Conservation (phyloP, 2,888 invertebrate species). For the Idaea dimidiata region DNA sequence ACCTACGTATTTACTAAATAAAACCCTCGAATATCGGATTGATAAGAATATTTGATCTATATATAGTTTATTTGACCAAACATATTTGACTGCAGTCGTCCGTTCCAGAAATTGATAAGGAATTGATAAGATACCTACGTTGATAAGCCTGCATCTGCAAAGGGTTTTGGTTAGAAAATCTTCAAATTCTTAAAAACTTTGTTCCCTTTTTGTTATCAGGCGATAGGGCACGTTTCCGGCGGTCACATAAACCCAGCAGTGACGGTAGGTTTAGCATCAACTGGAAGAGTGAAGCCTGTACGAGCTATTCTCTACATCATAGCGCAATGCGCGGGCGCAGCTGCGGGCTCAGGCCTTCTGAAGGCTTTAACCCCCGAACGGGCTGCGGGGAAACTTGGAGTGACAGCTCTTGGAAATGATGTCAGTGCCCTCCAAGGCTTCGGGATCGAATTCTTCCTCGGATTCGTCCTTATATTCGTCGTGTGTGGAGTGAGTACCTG, state of each 20-base stretch:
- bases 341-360: slow-evolving; percentile 88
- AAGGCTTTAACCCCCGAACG: slow-evolving; percentile 86
- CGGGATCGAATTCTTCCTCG: slow-evolving; percentile 94
- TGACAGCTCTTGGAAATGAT: slow-evolving; percentile 82
- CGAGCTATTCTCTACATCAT: slow-evolving; percentile 90
- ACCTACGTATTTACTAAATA: not conserved
- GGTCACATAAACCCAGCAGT: slow-evolving; percentile 97
- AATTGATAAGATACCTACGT: not conserved
- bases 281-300: slow-evolving; percentile 88
- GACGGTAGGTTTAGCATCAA: slow-evolving; percentile 88
- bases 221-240: slow-evolving; percentile 93
- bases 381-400: slow-evolving; percentile 83
- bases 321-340: slow-evolving; percentile 90
- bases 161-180: not conserved
- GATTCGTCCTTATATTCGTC: slow-evolving; percentile 92
- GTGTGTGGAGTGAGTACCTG: slow-evolving; percentile 88
- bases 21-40: not conserved
- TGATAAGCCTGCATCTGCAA: not conserved
- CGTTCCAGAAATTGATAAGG: not conserved
- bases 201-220: slow-evolving; percentile 64
- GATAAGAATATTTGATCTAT: not conserved
- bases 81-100: not conserved
- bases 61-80: not conserved
- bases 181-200: not conserved
- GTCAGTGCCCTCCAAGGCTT: slow-evolving; percentile 89